Evolutionary conservation across 1,140 invertebrate species (phyloP).

Genomic region (Arion vulgaris): DNA sequence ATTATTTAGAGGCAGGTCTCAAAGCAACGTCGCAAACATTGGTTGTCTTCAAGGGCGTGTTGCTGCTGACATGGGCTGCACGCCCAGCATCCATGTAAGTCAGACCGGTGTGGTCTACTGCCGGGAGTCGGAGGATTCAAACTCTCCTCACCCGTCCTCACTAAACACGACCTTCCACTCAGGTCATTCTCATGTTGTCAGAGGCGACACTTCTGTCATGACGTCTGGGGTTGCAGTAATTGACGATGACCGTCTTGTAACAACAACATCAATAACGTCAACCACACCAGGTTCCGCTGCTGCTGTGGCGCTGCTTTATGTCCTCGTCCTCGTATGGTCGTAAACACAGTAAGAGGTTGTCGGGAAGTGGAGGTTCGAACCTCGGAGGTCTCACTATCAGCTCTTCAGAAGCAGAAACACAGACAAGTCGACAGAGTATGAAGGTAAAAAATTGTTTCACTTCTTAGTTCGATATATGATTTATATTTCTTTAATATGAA

Average conservation of each 20-base stretch:
- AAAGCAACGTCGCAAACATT: conserved; percentile 13
- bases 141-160: conserved; percentile 58
- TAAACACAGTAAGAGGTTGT: conserved; percentile 11
- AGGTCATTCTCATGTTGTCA: conserved; percentile 48
- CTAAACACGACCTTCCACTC: conserved; percentile 39
- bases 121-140: conserved; percentile 67
- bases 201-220: conserved; percentile 41
- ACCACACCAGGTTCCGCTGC: neutral
- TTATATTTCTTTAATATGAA: too few species aligned
- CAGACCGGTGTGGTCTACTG: conserved; percentile 70
- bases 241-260: conserved; percentile 5
- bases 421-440: conserved; percentile 20
- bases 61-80: conserved; percentile 65
- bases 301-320: neutral
- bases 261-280: neutral
- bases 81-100: conserved; percentile 68
- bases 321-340: neutral
- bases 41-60: conserved; percentile 28
- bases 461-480: too few species aligned
- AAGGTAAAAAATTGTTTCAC: neutral
- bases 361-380: neutral
- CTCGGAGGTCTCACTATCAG: neutral
- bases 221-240: neutral
- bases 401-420: conserved; percentile 14
- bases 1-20: neutral